A percentile compares a stretch with the other conserved stretches of the same genome.
phyloP scores from a whole-genome alignment of 2,797 vertebrate species.

The Botia kubotai region DNA sequence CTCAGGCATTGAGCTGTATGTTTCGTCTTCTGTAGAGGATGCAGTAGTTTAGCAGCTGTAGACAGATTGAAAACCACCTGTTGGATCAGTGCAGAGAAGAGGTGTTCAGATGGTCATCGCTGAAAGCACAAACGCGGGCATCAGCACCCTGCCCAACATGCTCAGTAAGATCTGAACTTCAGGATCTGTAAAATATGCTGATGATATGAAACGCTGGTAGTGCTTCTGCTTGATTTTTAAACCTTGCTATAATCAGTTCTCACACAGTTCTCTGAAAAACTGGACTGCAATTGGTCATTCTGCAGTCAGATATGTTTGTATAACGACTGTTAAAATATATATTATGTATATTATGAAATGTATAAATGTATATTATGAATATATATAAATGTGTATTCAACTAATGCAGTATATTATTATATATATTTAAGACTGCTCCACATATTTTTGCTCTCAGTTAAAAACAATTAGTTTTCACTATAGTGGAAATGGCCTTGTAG shows the following conservation, averaged over 20 bases:
- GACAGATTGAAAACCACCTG: slow-evolving; percentile 80
- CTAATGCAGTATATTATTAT: too few relatives aligned
- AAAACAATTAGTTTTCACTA: too few relatives aligned
- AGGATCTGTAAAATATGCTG: neutral
- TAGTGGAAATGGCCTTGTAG: too few relatives aligned
- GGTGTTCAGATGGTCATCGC: slow-evolving; percentile 89
- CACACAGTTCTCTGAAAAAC: neutral
- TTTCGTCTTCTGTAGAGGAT: slow-evolving; percentile 72
- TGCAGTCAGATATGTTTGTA: neutral
- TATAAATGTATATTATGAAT: too few relatives aligned
- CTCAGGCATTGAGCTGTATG: neutral
- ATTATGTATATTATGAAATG: too few relatives aligned
- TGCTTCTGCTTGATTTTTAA: neutral
- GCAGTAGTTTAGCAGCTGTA: slow-evolving; percentile 72
- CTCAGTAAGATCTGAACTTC: slow-evolving; percentile 77
- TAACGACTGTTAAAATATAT: too few relatives aligned
- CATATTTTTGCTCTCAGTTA: too few relatives aligned
- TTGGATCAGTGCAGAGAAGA: slow-evolving; percentile 88
- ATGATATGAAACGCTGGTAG: neutral
- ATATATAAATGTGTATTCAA: too few relatives aligned
- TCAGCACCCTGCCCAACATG: slow-evolving; percentile 92
- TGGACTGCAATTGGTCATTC: neutral
- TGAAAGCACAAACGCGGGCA: slow-evolving; percentile 92
- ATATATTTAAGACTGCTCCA: too few relatives aligned
- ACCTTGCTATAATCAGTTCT: neutral